A percentile compares a stretch with the other conserved stretches of the same genome.
Conservation (phyloP, 2,113 vertebrate species). For the Porphyrio hochstetteri region DNA sequence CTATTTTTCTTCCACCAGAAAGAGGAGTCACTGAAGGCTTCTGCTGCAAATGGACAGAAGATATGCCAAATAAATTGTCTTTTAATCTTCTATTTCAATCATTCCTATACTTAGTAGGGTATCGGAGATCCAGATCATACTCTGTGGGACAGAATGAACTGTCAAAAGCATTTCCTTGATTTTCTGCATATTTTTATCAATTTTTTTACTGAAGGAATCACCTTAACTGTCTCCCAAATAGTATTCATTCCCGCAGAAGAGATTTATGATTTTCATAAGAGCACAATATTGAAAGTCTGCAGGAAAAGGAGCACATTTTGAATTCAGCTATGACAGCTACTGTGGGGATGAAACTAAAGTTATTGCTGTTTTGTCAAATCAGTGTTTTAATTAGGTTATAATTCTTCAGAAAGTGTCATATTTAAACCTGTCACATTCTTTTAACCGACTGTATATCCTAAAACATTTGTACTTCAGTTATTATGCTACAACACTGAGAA, state of each 20-base stretch:
- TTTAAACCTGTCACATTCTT: background rate
- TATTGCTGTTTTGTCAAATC: slow-evolving; percentile 23
- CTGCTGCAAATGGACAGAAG: background rate
- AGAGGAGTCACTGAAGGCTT: background rate
- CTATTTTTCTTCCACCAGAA: background rate
- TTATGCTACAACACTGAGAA: background rate
- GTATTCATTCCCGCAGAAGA: background rate
- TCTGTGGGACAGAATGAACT: background rate
- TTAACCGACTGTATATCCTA: background rate
- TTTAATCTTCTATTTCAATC: background rate
- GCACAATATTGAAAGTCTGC: background rate
- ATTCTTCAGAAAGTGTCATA: slow-evolving; percentile 6
- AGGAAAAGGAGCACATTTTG: background rate
- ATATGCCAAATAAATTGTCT: background rate
- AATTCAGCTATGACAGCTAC: background rate
- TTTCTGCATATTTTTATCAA: background rate
- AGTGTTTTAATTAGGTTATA: slow-evolving; percentile 29
- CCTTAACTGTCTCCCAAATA: background rate
- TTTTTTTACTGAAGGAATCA: background rate
- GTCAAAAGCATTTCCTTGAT: background rate
- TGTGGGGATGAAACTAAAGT: background rate
- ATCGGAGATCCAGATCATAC: background rate
- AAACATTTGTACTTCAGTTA: background rate
- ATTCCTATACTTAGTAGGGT: background rate
- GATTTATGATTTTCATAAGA: slow-evolving; percentile 17